phyloP scores from a whole-genome alignment of 2,797 vertebrate genomes.

The Harpagifer antarcticus region DNA sequence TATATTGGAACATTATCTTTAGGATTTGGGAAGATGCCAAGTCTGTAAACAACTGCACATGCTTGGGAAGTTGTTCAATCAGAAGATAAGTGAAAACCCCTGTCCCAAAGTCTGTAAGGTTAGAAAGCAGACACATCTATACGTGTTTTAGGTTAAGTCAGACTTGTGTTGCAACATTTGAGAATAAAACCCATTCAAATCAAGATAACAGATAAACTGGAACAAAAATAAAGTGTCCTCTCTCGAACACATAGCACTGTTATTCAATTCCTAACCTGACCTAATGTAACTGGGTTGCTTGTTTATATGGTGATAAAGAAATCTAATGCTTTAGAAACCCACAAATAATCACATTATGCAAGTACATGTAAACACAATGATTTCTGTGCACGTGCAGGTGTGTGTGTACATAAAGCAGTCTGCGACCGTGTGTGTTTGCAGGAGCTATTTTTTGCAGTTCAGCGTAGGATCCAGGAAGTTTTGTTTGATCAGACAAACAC shows the following conservation, averaged over 20 bases:
- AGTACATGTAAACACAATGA: background rate
- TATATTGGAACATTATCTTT: no score
- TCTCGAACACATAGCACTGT: background rate
- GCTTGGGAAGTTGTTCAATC: background rate
- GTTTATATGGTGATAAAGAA: background rate
- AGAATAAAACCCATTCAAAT: background rate
- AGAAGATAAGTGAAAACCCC: no score
- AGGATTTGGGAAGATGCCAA: background rate
- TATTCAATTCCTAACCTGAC: no score
- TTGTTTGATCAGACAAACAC: slow-evolving; percentile 74
- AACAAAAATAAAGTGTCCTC: background rate
- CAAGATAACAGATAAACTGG: background rate
- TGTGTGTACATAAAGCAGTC: background rate
- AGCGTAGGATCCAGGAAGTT: slow-evolving; percentile 65
- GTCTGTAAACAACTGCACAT: background rate
- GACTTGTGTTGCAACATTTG: background rate
- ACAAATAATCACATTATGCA: slow-evolving; percentile 1
- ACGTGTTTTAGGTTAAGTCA: background rate
- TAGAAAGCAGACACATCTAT: no score
- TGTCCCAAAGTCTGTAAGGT: no score
- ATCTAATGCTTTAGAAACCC: background rate
- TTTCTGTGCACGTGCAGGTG: background rate
- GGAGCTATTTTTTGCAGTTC: slow-evolving; percentile 75
- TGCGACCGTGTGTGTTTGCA: slow-evolving; percentile 37
- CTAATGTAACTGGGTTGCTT: background rate